phyloP scores from a whole-genome alignment of 2,113 vertebrate genomes.

The Alethe castanea region DNA sequence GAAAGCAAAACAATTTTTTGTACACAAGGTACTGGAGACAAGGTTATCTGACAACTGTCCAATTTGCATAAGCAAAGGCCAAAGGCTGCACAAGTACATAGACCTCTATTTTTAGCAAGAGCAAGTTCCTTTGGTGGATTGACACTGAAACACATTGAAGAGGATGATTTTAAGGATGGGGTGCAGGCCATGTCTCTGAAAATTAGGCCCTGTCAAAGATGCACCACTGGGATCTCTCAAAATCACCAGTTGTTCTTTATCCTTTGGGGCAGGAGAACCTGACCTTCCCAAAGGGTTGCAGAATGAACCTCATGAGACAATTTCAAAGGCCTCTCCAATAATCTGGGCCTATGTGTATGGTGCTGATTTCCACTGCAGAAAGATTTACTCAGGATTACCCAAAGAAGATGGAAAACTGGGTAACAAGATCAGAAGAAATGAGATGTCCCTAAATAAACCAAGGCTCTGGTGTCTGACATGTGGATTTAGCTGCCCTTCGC shows the following conservation, averaged over 20 bases:
- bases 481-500: slow-evolving; percentile 56
- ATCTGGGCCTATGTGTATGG: background rate
- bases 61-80: slow-evolving; percentile 1
- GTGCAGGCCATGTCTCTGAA: background rate
- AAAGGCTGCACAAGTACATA: background rate
- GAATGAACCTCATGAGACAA: background rate
- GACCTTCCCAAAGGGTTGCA: background rate
- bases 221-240: background rate
- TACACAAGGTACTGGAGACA: background rate
- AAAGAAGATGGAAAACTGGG: slow-evolving; percentile 59
- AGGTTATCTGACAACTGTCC: background rate
- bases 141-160: background rate
- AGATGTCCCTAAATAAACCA: slow-evolving; percentile 63
- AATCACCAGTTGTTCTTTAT: background rate
- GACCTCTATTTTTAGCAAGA: background rate
- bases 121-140: background rate
- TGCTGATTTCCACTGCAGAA: slow-evolving; percentile 27
- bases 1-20: background rate
- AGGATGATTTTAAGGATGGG: background rate
- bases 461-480: slow-evolving; percentile 50
- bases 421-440: slow-evolving; percentile 64
- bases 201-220: background rate
- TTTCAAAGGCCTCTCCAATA: slow-evolving; percentile 39
- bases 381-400: slow-evolving; percentile 63
- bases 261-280: background rate